A percentile compares a stretch with the other conserved stretches of the same genome.
Evolutionary conservation across 30 jellyfish, hydroid and myxozoan genomes (phyloP).

Genomic region (Rhopilema esculentum): DNA sequence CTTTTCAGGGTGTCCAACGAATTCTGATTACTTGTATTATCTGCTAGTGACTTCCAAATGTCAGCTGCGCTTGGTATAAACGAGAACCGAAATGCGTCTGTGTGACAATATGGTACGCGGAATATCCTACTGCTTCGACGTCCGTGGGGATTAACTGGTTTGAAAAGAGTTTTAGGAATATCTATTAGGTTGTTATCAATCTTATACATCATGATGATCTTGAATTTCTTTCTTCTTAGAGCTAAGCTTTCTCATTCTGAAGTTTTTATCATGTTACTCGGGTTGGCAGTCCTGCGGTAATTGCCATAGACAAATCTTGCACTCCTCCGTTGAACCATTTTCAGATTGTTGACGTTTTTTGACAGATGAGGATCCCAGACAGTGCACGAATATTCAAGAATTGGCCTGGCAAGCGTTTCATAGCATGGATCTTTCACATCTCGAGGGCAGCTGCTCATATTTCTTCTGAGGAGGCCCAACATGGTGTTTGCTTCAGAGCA

Average conservation of each 20-base stretch:
- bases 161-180: slow-evolving; percentile 33
- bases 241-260: slow-evolving; percentile 53
- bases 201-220: slow-evolving; percentile 38
- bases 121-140: slow-evolving; percentile 38
- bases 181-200: slow-evolving; percentile 31
- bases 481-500: slow-evolving; percentile 29
- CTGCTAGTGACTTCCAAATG: slow-evolving; percentile 21
- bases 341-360: slow-evolving; percentile 24
- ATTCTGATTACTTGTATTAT: not conserved
- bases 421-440: slow-evolving; percentile 27
- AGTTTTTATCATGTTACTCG: slow-evolving; percentile 34
- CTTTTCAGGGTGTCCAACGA: slow-evolving; percentile 51
- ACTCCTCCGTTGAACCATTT: slow-evolving; percentile 45
- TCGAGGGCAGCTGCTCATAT: slow-evolving; percentile 44
- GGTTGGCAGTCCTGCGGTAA: slow-evolving; percentile 28
- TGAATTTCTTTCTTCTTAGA: slow-evolving; percentile 44
- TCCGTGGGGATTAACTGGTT: slow-evolving; percentile 56
- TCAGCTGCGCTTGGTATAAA: slow-evolving; percentile 9
- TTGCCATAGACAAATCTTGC: slow-evolving; percentile 55
- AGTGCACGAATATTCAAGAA: slow-evolving; percentile 37
- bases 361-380: slow-evolving; percentile 57
- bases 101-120: slow-evolving; percentile 32
- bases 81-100: slow-evolving; percentile 37
- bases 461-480: slow-evolving; percentile 43
- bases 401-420: slow-evolving; percentile 57